A percentile compares a stretch with the other conserved stretches of the same genome.
Evolutionary conservation across 2,888 invertebrate species (phyloP).

Genomic region (Caradrina clavipalpis): DNA sequence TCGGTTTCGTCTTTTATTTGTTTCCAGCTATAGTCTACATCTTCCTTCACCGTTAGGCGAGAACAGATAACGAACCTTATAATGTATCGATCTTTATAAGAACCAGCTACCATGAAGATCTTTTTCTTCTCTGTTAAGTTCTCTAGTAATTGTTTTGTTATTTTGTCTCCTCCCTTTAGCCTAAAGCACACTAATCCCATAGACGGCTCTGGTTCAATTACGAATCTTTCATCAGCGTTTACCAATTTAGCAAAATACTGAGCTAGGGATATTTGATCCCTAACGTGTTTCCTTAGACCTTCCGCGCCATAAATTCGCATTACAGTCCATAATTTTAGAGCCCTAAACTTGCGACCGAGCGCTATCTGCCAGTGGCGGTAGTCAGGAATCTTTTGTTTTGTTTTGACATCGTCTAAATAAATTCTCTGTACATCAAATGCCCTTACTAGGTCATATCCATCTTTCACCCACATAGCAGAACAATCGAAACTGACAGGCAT

Average conservation of each 20-base stretch:
- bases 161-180: constrained; percentile 93
- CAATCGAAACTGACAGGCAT: constrained; percentile 98
- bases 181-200: constrained; percentile 98
- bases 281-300: constrained; percentile 94
- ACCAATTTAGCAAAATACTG: constrained; percentile 94
- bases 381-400: constrained; percentile 91
- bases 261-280: constrained; percentile 94
- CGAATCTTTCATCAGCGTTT: constrained; percentile 93
- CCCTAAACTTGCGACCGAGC: constrained; percentile 96
- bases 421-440: constrained; percentile 98
- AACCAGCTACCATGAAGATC: constrained; percentile 95
- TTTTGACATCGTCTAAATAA: constrained; percentile 93
- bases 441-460: constrained; percentile 94
- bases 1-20: constrained; percentile 92
- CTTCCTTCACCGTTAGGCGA: constrained; percentile 92
- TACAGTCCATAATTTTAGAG: constrained; percentile 98
- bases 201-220: constrained; percentile 93
- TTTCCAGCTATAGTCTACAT: constrained; percentile 94
- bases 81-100: constrained; percentile 92
- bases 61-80: constrained; percentile 96
- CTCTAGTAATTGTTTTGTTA: constrained; percentile 93
- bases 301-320: constrained; percentile 95
- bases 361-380: constrained; percentile 97
- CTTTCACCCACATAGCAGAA: constrained; percentile 97
- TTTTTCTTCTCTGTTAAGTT: constrained; percentile 94